Conservation (phyloP, 2,797 vertebrate species). For the Myotis pilosus region DNA sequence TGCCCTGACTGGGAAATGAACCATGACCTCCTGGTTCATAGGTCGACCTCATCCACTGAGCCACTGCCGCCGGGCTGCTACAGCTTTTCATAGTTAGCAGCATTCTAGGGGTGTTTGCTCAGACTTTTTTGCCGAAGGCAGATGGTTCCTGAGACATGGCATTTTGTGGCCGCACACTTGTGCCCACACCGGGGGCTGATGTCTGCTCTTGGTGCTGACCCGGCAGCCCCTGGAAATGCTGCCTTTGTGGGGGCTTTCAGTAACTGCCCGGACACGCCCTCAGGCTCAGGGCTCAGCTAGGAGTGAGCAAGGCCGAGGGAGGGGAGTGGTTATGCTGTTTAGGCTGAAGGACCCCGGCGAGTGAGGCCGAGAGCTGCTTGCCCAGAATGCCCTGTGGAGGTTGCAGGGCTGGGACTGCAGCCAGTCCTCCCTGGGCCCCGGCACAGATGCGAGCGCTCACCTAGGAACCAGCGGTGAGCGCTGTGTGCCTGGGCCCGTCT, state of each 20-base stretch:
- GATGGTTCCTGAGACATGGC: background rate
- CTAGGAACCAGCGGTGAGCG: too few relatives aligned
- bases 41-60: too few relatives aligned
- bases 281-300: background rate
- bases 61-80: background rate
- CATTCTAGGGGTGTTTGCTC: background rate
- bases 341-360: background rate
- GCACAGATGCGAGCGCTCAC: background rate
- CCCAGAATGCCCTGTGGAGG: background rate
- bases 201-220: background rate
- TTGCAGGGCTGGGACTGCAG: background rate
- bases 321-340: background rate
- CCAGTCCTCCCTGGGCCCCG: accelerated
- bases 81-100: background rate
- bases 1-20: too few relatives aligned
- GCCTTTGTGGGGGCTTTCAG: background rate
- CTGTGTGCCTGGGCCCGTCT: background rate
- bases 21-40: too few relatives aligned
- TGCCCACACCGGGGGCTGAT: accelerated
- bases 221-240: background rate
- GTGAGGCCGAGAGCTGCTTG: background rate
- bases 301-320: background rate
- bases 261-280: background rate
- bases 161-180: background rate
- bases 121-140: background rate